Evolutionary conservation across 2,888 invertebrate species (phyloP).

Genomic region (Diarsia dahlii): DNA sequence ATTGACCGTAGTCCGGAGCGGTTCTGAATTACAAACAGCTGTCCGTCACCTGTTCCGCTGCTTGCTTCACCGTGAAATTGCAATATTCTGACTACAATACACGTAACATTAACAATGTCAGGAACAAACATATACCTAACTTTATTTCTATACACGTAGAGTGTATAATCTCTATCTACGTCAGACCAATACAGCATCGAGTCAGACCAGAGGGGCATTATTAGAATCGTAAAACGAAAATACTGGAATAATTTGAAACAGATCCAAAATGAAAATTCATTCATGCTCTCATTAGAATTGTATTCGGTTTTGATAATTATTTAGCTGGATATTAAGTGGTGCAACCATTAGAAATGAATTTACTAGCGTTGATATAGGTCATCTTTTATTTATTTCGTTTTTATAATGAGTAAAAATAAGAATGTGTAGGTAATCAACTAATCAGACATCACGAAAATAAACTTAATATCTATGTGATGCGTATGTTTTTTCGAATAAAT

Average conservation of each 20-base stretch:
- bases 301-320: constrained; percentile 44
- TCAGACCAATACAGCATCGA: constrained; percentile 45
- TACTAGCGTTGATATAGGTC: constrained; percentile 1
- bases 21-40: constrained; percentile 70
- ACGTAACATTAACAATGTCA: constrained; percentile 64
- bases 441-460: neutral
- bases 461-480: neutral
- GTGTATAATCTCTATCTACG: constrained; percentile 51
- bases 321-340: constrained; percentile 15
- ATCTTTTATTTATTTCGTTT: constrained; percentile 25
- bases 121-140: constrained; percentile 30
- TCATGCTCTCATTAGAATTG: constrained; percentile 46
- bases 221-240: constrained; percentile 62
- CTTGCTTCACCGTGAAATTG: constrained; percentile 61
- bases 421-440: constrained; percentile 1
- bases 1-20: constrained; percentile 67
- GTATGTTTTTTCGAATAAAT: constrained; percentile 13
- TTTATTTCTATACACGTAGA: constrained; percentile 26
- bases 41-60: constrained; percentile 69
- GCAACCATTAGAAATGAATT: constrained; percentile 27
- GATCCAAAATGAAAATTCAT: constrained; percentile 57
- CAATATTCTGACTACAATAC: constrained; percentile 65
- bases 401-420: neutral
- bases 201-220: constrained; percentile 43
- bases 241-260: constrained; percentile 59